Percentiles rank a stretch among this genome's conserved stretches.
These are phyloP conservation scores for Carettochelys insculpta DNA, from an alignment of 2,113 vertebrate genomes.

Conservation along the genomic window DNA sequence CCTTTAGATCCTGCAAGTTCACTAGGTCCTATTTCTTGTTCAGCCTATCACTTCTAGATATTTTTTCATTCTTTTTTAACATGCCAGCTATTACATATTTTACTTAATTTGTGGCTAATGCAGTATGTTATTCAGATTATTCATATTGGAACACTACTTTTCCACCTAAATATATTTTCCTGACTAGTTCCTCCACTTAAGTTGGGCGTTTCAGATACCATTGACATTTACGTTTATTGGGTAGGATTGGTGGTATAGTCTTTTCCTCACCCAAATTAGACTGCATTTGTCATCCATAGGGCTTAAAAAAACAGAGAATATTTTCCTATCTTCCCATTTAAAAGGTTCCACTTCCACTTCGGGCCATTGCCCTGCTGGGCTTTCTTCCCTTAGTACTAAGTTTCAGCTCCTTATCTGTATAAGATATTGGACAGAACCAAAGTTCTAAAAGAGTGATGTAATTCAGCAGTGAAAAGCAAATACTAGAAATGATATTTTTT, in stretches of 20 bases:
- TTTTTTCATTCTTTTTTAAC: background rate
- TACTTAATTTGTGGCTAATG: background rate
- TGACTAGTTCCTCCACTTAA: background rate
- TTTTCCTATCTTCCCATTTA: conserved; percentile 21
- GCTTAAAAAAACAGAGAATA: background rate
- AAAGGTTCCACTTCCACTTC: too few relatives aligned
- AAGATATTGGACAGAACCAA: background rate
- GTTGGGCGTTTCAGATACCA: background rate
- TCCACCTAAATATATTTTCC: background rate
- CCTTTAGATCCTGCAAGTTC: too few relatives aligned
- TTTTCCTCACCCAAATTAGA: conserved; percentile 35
- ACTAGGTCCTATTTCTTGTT: too few relatives aligned
- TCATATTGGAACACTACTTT: background rate
- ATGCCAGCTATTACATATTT: background rate
- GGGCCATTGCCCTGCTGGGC: too few relatives aligned
- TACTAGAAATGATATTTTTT: conserved; percentile 64
- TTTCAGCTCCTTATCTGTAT: conserved; percentile 45
- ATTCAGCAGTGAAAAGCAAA: conserved; percentile 56
- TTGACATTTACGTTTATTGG: background rate
- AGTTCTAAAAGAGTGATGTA: conserved; percentile 54
- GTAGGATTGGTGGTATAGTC: background rate
- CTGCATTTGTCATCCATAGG: background rate
- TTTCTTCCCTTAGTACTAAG: conserved; percentile 13
- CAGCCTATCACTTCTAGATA: background rate
- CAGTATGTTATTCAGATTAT: background rate